These are phyloP conservation scores for Psettodes erumei DNA, from an alignment of 2,113 vertebrate genomes.

Conservation along the genomic window DNA sequence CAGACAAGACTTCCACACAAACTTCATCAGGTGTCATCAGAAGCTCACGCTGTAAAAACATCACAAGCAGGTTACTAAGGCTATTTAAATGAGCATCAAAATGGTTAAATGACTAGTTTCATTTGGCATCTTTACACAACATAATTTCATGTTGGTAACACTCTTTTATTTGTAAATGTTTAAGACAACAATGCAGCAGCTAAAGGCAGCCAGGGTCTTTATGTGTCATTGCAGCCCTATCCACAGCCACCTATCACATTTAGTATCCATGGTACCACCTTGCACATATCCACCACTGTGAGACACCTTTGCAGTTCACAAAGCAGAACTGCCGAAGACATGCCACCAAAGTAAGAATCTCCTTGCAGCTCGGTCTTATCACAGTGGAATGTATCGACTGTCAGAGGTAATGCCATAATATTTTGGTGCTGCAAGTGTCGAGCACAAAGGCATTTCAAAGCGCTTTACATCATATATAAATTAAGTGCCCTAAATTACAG, in stretches of 20 bases:
- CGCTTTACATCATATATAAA: not conserved
- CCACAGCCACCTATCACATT: not conserved
- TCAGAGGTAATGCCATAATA: constrained; percentile 7
- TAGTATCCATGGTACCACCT: not conserved
- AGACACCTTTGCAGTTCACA: not conserved
- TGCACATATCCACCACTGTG: not conserved
- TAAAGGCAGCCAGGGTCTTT: not conserved
- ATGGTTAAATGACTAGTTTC: no score
- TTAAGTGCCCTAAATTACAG: not conserved
- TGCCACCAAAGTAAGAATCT: not conserved
- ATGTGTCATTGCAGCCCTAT: not conserved
- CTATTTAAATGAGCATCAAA: no score
- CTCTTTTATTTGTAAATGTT: no score
- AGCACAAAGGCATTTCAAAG: not conserved
- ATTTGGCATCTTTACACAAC: not conserved
- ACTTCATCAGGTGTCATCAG: constrained; percentile 40
- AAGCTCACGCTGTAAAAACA: constrained; percentile 45
- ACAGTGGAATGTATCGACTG: not conserved
- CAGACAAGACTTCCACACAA: constrained; percentile 33
- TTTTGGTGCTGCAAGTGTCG: not conserved
- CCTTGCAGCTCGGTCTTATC: not conserved
- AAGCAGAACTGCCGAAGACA: not conserved
- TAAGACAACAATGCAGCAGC: no score
- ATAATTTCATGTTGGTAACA: not conserved
- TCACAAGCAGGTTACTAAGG: constrained; percentile 30